Evolutionary conservation across 2,888 invertebrate species (phyloP).

Genomic region (Synanthedon andrenaeformis): DNA sequence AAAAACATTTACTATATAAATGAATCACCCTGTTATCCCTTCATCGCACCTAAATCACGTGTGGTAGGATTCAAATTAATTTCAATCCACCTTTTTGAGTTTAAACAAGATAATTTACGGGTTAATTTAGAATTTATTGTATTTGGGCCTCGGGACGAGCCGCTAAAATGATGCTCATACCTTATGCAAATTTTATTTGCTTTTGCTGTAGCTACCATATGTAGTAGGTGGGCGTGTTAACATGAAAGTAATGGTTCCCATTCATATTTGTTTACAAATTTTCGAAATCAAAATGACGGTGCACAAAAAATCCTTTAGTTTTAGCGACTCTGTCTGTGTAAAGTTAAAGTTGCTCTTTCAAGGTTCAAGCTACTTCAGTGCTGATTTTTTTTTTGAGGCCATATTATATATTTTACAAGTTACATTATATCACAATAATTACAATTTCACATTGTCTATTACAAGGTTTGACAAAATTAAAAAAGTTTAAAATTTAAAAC

Average conservation of each 20-base stretch:
- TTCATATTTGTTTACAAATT: too few relatives aligned
- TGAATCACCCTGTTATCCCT: conserved; percentile 2
- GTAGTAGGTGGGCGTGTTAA: not conserved
- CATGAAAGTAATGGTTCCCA: not conserved
- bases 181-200: not conserved
- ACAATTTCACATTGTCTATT: too few relatives aligned
- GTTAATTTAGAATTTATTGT: conserved; percentile 41
- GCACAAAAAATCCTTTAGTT: too few relatives aligned
- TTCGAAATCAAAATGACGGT: too few relatives aligned
- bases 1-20: not conserved
- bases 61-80: conserved; percentile 36
- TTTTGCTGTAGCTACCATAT: not conserved
- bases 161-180: conserved; percentile 12
- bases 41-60: conserved; percentile 22
- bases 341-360: too few relatives aligned
- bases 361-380: too few relatives aligned
- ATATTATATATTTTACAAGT: too few relatives aligned
- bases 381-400: too few relatives aligned
- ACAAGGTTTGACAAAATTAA: too few relatives aligned
- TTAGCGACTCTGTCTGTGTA: too few relatives aligned
- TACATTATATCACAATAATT: too few relatives aligned
- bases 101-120: conserved; percentile 43
- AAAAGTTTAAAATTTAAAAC: too few relatives aligned
- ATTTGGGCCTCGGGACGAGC: conserved; percentile 15
- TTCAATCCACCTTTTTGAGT: conserved; percentile 35